Percentiles rank a stretch among this genome's conserved stretches.
Evolutionary conservation across 1,140 invertebrate genomes (phyloP).

Genomic region (Harlomillsia oculata): DNA sequence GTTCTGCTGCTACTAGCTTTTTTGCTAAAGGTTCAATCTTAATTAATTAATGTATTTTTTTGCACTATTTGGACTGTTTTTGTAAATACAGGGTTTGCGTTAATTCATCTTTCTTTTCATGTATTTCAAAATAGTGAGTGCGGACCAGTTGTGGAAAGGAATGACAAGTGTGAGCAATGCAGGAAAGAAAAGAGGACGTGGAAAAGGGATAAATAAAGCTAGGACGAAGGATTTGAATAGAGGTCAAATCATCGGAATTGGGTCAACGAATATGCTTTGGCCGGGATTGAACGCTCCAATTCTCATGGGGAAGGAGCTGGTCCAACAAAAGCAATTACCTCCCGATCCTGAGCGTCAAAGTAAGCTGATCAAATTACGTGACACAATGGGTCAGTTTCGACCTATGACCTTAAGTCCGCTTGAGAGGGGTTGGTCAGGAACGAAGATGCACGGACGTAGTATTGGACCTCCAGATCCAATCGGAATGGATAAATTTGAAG

Average conservation of each 20-base stretch:
- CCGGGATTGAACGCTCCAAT: conserved; percentile 82
- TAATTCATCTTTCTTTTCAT: conserved; percentile 1
- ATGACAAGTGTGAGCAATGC: conserved; percentile 91
- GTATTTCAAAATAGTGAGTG: conserved; percentile 52
- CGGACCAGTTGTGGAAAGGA: conserved; percentile 82
- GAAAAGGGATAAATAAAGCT: conserved; percentile 62
- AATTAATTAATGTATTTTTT: too few species aligned
- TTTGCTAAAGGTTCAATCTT: conserved; percentile 13
- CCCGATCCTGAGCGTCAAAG: conserved; percentile 60
- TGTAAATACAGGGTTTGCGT: too few species aligned
- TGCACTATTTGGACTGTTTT: too few species aligned
- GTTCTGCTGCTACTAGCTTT: conserved; percentile 6
- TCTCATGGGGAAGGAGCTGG: conserved; percentile 61
- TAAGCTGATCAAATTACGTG: conserved; percentile 59
- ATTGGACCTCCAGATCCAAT: conserved; percentile 78
- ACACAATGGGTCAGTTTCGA: conserved; percentile 55
- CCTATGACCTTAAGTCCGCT: conserved; percentile 59
- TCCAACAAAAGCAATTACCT: conserved; percentile 57
- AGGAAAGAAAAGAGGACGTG: conserved; percentile 85
- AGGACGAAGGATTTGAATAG: conserved; percentile 73
- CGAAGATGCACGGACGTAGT: conserved; percentile 66
- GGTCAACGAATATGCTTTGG: conserved; percentile 75
- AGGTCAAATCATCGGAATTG: conserved; percentile 80
- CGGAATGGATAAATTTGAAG: conserved; percentile 67
- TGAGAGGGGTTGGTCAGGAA: conserved; percentile 81